phyloP scores from a whole-genome alignment of 1,140 invertebrate genomes.

The Geopemphigus sp. region DNA sequence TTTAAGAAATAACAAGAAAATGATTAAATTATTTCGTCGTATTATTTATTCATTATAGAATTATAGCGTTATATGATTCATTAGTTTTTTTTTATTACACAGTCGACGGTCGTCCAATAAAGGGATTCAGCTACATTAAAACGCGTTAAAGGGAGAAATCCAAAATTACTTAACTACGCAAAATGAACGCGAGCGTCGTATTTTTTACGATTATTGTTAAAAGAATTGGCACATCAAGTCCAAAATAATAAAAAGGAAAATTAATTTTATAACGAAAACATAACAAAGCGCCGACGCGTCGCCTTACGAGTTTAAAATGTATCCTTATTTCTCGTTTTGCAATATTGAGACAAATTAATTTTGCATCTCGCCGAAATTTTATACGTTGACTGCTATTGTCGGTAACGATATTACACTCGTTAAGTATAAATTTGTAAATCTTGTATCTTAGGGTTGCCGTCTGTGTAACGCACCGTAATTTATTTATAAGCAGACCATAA shows the following conservation, averaged over 20 bases:
- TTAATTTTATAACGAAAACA: background rate
- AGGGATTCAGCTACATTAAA: constrained; percentile 8
- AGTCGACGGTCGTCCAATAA: background rate
- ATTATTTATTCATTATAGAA: background rate
- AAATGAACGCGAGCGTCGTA: background rate
- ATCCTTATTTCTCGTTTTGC: background rate
- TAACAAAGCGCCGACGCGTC: background rate
- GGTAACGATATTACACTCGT: background rate
- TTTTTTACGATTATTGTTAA: background rate
- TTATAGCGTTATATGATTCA: background rate
- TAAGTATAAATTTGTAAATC: constrained; percentile 11
- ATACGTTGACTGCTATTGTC: background rate
- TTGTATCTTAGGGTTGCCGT: background rate
- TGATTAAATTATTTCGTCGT: background rate
- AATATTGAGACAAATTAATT: constrained; percentile 31
- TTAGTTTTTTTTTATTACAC: constrained; percentile 9
- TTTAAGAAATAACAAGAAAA: background rate
- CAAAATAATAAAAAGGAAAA: background rate
- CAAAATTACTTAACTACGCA: background rate
- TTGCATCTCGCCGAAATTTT: constrained; percentile 7
- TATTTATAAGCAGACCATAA: constrained; percentile 15
- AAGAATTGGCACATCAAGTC: background rate
- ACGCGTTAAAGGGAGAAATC: background rate
- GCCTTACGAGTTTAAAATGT: background rate
- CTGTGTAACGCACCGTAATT: background rate